A percentile compares a stretch with the other conserved stretches of the same genome.
Conservation (phyloP, 2,113 vertebrate genomes). For the Callocephalon fimbriatum region DNA sequence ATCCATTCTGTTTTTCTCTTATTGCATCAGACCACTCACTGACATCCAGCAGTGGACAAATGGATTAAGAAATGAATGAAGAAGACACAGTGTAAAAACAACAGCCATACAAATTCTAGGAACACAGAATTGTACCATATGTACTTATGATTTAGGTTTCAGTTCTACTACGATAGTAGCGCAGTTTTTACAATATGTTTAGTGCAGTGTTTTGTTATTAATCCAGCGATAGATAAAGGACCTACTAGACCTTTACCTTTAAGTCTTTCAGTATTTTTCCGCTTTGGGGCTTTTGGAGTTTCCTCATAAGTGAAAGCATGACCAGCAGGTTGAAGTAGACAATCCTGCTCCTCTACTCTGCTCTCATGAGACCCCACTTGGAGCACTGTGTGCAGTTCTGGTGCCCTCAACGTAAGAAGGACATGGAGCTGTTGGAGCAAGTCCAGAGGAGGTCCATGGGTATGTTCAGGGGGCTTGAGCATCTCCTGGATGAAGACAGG, state of each 20-base stretch:
- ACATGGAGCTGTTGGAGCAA: neutral
- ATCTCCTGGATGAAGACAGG: neutral
- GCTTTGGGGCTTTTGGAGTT: slow-evolving; percentile 7
- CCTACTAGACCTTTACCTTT: neutral
- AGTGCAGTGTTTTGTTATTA: neutral
- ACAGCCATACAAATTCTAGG: neutral
- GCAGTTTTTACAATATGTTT: neutral
- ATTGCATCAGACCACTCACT: neutral
- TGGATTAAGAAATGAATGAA: neutral
- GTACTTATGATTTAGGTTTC: neutral
- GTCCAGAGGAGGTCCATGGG: neutral
- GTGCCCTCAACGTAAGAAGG: neutral
- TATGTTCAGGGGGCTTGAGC: neutral
- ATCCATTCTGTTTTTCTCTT: neutral
- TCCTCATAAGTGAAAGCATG: neutral
- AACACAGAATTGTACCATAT: neutral
- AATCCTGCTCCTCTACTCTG: neutral
- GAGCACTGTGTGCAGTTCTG: neutral
- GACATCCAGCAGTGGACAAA: neutral
- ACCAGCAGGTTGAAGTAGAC: neutral
- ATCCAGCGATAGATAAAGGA: neutral
- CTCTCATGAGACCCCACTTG: neutral
- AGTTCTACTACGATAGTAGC: neutral
- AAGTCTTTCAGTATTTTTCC: neutral
- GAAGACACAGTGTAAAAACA: neutral